phyloP scores from a whole-genome alignment of 2,113 vertebrate genomes.

The Calcarius ornatus region DNA sequence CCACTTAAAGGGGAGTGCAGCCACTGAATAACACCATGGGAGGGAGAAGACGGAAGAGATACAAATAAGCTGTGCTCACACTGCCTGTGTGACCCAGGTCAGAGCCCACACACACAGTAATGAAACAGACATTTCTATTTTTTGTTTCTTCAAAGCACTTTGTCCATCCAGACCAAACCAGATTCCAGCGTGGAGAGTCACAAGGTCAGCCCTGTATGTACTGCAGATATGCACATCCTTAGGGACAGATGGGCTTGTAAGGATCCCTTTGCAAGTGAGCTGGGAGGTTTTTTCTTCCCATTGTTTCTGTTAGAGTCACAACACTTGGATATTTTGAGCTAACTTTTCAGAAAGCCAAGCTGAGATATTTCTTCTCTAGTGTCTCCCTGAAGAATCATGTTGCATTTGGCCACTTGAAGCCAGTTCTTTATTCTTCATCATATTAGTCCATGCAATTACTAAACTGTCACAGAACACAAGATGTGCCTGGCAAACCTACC shows the following conservation, averaged over 20 bases:
- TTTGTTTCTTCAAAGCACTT: conserved; percentile 1
- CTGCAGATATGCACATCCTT: neutral
- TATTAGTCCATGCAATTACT: neutral
- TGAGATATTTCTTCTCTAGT: neutral
- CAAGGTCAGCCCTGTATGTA: neutral
- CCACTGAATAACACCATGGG: neutral
- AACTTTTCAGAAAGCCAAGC: neutral
- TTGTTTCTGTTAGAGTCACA: neutral
- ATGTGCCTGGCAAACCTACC: neutral
- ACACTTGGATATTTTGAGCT: neutral
- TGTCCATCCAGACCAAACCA: neutral
- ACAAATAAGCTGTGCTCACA: neutral
- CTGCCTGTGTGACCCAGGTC: neutral
- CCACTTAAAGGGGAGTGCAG: neutral
- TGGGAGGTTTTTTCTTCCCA: neutral
- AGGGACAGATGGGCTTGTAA: neutral
- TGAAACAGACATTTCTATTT: neutral
- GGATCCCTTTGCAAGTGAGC: neutral
- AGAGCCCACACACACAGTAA: conserved; percentile 2
- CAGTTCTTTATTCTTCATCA: neutral
- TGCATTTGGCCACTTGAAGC: neutral
- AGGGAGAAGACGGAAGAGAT: neutral
- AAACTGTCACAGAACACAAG: neutral
- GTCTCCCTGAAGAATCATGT: neutral
- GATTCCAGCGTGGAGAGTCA: neutral